Conservation (phyloP, 2,113 vertebrate genomes). For the Trinectes maculatus region DNA sequence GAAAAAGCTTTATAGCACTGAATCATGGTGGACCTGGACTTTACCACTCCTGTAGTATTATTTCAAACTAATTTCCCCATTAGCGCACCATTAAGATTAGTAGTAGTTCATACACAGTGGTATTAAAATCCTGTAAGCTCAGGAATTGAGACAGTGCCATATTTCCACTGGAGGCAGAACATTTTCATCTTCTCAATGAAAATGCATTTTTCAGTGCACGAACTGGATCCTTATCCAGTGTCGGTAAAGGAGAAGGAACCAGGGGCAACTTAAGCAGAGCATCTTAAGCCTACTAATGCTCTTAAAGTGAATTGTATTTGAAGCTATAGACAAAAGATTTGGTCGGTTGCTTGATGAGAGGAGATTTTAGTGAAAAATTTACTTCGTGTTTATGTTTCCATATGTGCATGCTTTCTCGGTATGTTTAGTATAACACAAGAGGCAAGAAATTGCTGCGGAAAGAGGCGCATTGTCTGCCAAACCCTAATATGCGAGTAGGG, state of each 20-base stretch:
- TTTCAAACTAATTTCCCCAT: conserved; percentile 1
- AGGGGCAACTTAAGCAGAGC: conserved; percentile 45
- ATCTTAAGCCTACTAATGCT: conserved; percentile 42
- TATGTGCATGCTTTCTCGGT: conserved; percentile 8
- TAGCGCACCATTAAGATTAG: not conserved
- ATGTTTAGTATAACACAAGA: conserved; percentile 20
- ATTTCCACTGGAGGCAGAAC: conserved; percentile 11
- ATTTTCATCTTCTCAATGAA: conserved; percentile 22
- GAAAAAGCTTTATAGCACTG: conserved; percentile 12
- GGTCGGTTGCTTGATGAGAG: conserved; percentile 1
- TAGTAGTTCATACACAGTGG: not conserved
- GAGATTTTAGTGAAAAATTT: not conserved
- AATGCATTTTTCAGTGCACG: conserved; percentile 2
- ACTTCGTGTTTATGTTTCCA: conserved; percentile 35
- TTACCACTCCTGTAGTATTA: not conserved
- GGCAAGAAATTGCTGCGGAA: conserved; percentile 30
- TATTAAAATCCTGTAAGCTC: not conserved
- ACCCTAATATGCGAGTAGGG: conserved; percentile 41
- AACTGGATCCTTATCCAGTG: conserved; percentile 43
- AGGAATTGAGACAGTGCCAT: not conserved
- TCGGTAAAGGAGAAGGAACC: conserved; percentile 45
- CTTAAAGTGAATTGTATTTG: conserved; percentile 37
- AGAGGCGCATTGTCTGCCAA: conserved; percentile 40
- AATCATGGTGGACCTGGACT: conserved; percentile 13
- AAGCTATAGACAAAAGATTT: conserved; percentile 20